A percentile compares a stretch with the other conserved stretches of the same genome.
phyloP scores from a whole-genome alignment of 2,113 vertebrate genomes.

The Bungarus multicinctus region DNA sequence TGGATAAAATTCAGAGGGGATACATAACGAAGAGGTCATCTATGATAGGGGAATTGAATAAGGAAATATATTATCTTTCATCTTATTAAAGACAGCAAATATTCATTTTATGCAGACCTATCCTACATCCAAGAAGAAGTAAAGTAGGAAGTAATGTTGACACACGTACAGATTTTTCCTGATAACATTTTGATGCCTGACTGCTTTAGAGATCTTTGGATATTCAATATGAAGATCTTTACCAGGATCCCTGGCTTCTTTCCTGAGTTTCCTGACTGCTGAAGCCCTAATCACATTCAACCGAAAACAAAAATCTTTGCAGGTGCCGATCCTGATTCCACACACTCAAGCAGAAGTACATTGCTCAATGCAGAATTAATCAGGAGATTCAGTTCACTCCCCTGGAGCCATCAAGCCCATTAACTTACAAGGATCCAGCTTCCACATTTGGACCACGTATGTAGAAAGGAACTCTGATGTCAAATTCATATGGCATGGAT shows the following conservation, averaged over 20 bases:
- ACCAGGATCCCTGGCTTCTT: background rate
- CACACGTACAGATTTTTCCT: background rate
- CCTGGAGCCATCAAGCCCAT: background rate
- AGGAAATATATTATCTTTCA: background rate
- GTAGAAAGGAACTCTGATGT: conserved; percentile 95
- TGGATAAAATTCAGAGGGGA: background rate
- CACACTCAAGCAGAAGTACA: background rate
- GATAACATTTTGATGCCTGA: background rate
- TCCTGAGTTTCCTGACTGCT: background rate
- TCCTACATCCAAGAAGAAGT: background rate
- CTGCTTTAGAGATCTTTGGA: background rate
- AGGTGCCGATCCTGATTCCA: background rate
- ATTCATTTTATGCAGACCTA: background rate
- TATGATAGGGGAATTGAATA: background rate
- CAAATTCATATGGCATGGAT: conserved; percentile 98
- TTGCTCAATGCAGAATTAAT: background rate
- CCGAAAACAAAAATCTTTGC: background rate
- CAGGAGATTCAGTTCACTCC: background rate
- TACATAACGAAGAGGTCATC: background rate
- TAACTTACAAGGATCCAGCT: conserved; percentile 86
- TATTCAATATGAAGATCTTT: background rate
- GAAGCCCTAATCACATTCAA: background rate
- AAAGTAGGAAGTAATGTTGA: background rate
- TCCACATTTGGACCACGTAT: conserved; percentile 93
- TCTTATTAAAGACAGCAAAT: background rate